Conservation (phyloP, 2,888 invertebrate genomes). For the Torymus texanus region DNA sequence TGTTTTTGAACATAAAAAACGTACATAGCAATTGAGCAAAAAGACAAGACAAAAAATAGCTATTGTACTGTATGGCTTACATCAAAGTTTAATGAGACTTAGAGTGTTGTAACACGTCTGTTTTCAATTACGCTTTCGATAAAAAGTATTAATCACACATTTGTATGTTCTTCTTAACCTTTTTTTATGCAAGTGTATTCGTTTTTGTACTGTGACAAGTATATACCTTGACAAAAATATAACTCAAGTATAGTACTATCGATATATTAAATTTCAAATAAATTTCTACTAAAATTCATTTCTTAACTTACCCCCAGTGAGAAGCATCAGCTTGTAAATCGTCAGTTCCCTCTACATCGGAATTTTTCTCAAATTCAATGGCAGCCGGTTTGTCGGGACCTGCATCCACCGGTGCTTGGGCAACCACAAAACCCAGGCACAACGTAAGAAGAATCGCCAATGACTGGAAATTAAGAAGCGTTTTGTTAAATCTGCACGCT, state of each 20-base stretch:
- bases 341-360: neutral
- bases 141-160: too few relatives aligned
- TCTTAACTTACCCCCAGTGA: constrained; percentile 36
- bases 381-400: neutral
- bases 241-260: neutral
- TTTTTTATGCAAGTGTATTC: too few relatives aligned
- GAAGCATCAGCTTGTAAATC: constrained; percentile 32
- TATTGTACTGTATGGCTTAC: too few relatives aligned
- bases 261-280: neutral
- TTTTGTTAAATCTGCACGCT: neutral
- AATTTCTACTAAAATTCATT: neutral
- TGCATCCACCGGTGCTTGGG: neutral
- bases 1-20: too few relatives aligned
- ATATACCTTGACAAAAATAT: constrained; percentile 2
- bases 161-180: too few relatives aligned
- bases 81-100: too few relatives aligned
- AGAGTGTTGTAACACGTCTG: too few relatives aligned
- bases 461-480: neutral
- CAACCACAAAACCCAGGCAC: neutral
- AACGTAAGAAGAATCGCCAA: neutral
- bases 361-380: neutral
- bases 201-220: too few relatives aligned
- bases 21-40: too few relatives aligned
- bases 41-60: too few relatives aligned
- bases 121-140: too few relatives aligned